Conservation (phyloP, 2,113 vertebrate species). For the Brevimyrus niger region DNA sequence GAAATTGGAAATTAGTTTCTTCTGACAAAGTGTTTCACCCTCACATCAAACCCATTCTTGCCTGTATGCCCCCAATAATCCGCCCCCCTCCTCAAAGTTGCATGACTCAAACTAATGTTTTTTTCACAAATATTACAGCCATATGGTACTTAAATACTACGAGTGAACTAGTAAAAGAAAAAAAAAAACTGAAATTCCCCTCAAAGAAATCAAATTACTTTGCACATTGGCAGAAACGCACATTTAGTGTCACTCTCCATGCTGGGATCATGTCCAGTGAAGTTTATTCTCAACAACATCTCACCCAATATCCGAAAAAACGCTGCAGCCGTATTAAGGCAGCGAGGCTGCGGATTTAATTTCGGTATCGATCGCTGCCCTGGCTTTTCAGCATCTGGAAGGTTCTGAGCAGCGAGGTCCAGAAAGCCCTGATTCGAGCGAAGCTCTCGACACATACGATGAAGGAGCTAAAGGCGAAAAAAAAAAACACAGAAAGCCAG, state of each 20-base stretch:
- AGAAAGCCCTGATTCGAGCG: not conserved
- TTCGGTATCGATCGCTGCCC: constrained; percentile 33
- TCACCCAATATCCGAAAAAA: not conserved
- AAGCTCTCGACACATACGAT: not conserved
- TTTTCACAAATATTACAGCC: not conserved
- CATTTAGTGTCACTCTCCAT: not conserved
- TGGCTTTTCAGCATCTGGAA: constrained; percentile 31
- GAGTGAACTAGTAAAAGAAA: not conserved
- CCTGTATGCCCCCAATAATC: not conserved
- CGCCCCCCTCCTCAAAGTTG: not conserved
- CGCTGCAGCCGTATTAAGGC: constrained; percentile 25
- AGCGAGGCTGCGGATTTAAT: constrained; percentile 29
- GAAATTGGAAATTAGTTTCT: not conserved
- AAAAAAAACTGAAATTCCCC: not conserved
- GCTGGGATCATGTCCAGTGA: not conserved
- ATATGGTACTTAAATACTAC: not conserved
- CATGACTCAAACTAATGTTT: not conserved
- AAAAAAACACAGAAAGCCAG: not conserved
- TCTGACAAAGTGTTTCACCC: not conserved
- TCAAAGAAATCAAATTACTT: not conserved
- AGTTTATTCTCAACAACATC: not conserved
- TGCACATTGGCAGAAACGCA: not conserved
- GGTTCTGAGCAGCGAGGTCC: constrained; percentile 15
- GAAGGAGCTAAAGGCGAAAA: not conserved
- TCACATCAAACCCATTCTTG: not conserved